These are phyloP conservation scores for Myotis planiceps DNA, from an alignment of 2,797 vertebrate species.

Conservation along the genomic window DNA sequence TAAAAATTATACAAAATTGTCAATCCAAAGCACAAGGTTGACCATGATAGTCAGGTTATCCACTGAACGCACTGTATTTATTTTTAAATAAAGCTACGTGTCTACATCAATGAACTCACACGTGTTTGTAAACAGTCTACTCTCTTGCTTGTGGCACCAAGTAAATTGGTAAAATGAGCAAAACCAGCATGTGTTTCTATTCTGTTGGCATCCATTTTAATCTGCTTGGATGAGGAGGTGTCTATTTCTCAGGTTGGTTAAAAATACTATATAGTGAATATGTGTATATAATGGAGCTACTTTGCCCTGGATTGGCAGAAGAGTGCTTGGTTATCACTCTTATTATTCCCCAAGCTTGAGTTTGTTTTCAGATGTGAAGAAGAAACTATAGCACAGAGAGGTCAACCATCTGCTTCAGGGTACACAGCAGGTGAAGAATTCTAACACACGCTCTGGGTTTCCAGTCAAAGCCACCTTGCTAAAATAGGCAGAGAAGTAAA, in stretches of 20 bases:
- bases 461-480: neutral
- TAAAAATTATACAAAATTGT: neutral
- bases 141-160: neutral
- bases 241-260: neutral
- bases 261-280: neutral
- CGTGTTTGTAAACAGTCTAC: neutral
- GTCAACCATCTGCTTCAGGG: neutral
- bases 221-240: neutral
- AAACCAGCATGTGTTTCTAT: neutral
- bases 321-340: neutral
- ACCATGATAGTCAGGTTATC: neutral
- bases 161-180: neutral
- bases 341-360: neutral
- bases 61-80: neutral
- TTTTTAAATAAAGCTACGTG: neutral
- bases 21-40: neutral
- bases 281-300: neutral
- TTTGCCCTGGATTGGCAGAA: neutral
- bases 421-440: neutral
- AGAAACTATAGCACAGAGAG: neutral
- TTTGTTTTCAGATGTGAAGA: conserved; percentile 15
- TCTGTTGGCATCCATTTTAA: neutral
- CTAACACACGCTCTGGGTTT: neutral
- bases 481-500: neutral
- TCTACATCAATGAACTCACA: neutral